A percentile compares a stretch with the other conserved stretches of the same genome.
Evolutionary conservation across 2,113 vertebrate genomes (phyloP).

Genomic region (Phainopepla nitens): DNA sequence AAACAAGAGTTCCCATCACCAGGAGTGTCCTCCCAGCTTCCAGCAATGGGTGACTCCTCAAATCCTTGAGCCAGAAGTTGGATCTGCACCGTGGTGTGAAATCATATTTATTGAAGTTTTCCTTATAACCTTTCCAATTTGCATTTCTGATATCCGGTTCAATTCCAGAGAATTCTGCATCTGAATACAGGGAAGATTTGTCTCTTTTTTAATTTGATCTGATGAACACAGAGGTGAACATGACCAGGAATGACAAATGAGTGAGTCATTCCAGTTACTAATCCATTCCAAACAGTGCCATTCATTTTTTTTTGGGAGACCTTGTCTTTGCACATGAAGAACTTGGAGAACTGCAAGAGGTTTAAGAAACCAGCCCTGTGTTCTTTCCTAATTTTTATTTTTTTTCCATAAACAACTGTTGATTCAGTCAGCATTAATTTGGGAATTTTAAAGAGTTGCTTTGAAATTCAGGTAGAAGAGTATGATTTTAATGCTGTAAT

Average conservation of each 20-base stretch:
- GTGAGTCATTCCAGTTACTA: not conserved
- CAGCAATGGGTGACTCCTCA: not conserved
- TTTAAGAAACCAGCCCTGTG: not conserved
- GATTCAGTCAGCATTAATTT: not conserved
- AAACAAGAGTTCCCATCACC: not conserved
- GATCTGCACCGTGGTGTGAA: not conserved
- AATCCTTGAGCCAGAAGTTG: not conserved
- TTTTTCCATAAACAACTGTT: not conserved
- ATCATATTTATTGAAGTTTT: not conserved
- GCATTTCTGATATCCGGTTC: accelerated
- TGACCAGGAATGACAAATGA: not conserved
- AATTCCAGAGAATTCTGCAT: not conserved
- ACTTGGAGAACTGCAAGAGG: not conserved
- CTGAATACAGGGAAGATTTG: not conserved
- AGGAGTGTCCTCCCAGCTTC: not conserved
- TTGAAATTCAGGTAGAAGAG: not conserved
- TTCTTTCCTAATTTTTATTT: not conserved
- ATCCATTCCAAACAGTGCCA: not conserved
- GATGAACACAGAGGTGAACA: not conserved
- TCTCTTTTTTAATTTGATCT: not conserved
- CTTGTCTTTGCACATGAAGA: not conserved
- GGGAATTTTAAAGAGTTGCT: not conserved
- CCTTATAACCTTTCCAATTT: accelerated
- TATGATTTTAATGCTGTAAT: not conserved
- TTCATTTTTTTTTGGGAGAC: not conserved